Evolutionary conservation across 1,140 invertebrate species (phyloP).

Genomic region (Leucophenga varia): DNA sequence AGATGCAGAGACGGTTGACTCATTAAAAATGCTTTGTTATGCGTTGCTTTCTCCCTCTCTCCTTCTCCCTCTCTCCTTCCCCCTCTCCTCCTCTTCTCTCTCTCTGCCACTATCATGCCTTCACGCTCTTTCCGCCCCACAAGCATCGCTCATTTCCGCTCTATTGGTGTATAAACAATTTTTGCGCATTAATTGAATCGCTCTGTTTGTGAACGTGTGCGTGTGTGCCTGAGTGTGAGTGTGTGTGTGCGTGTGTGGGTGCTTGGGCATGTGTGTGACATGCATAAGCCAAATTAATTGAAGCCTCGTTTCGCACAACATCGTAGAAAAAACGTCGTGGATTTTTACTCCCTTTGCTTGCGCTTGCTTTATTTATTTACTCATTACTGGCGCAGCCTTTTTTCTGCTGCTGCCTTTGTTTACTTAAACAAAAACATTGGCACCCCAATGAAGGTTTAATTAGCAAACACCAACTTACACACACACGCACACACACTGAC

Average conservation of each 20-base stretch:
- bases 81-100: not conserved
- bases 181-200: slow-evolving; percentile 51
- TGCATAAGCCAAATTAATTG: slow-evolving; percentile 52
- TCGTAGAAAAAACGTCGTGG: slow-evolving; percentile 13
- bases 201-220: slow-evolving; percentile 20
- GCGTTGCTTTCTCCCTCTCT: slow-evolving; percentile 1
- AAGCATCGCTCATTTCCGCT: slow-evolving; percentile 33
- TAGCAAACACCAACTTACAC: slow-evolving; percentile 32
- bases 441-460: slow-evolving; percentile 50
- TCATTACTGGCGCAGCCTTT: too few relatives aligned
- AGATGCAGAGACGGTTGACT: too few relatives aligned
- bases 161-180: slow-evolving; percentile 51
- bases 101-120: not conserved
- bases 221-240: too few relatives aligned
- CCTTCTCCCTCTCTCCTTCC: not conserved
- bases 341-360: slow-evolving; percentile 26
- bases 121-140: slow-evolving; percentile 9
- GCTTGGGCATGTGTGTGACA: slow-evolving; percentile 26
- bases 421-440: slow-evolving; percentile 25
- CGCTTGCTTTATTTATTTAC: slow-evolving; percentile 14
- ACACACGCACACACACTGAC: slow-evolving; percentile 10
- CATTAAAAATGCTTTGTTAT: slow-evolving; percentile 4
- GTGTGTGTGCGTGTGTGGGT: slow-evolving; percentile 13
- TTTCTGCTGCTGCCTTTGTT: slow-evolving; percentile 15
- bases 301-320: slow-evolving; percentile 34